Evolutionary conservation across 1,140 invertebrate species (phyloP), one percentile per base, ranked within the genome.

Genomic region (Drosophila ambigua): DNA sequence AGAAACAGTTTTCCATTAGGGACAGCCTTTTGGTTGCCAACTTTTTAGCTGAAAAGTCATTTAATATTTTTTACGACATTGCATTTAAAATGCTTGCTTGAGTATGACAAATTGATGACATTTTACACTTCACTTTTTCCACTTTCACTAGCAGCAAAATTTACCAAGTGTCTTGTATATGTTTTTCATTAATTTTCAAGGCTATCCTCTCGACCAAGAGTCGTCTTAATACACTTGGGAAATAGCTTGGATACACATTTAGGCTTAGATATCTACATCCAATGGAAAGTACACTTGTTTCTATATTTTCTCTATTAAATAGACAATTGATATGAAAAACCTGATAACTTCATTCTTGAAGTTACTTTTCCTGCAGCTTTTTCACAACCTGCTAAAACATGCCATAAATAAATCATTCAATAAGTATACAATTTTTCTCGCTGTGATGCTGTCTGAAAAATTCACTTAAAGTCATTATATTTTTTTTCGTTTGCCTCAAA

Each of bases 31-130:
- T 77, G 71, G 50, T 46, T 9, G 41, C 15, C 51, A 50, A 45
- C 57, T 69, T 31, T 43, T 64, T 60, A 31, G 59, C 28, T 52
- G 55, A 45, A 46, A 74, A 75, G 52, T 77, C 77, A 72, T 82
- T 78, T 81, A 66, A 76, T 81, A 82, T 82, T 0, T 75, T 78
- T 85, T 87, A 87, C 87, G 69, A 85, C 74, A 75, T 82, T 45
- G 71, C 78, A 78, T 55, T 72, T 66, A 81, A 82, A 72, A 52
- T 75, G 66, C 73, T 69, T 72, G 63, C 73, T 69, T 66, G 68
- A 77, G 72, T 71, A 77, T 80, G 58, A 72, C 83, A 83, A 82
- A 82, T 82, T 69, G 71, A 83, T 83, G 76, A 45, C 51, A 51
- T 49, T 66, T 50, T 16, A n/a, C 23, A 57, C 39, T 52, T 49